A percentile compares a stretch with the other conserved stretches of the same genome.
These are phyloP conservation scores for Capreolus pygargus DNA, from an alignment of 2,113 vertebrate species.

Conservation along the genomic window DNA sequence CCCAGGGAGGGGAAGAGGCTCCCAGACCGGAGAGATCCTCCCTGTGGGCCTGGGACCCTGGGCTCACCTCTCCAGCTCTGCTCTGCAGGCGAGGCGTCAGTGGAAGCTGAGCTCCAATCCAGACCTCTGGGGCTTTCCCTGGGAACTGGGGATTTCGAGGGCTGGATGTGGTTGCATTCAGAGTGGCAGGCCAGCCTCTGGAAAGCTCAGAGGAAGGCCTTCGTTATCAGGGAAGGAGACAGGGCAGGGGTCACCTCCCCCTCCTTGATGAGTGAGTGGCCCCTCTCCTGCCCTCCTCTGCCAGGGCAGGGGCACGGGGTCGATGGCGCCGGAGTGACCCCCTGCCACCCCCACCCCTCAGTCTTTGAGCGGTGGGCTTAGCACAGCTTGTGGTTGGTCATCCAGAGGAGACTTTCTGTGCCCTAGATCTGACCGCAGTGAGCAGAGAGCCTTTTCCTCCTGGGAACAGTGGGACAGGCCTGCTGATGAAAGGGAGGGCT, in stretches of 20 bases:
- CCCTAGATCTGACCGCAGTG: neutral
- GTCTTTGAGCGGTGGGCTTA: neutral
- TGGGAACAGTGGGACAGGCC: neutral
- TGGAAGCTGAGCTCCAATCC: neutral
- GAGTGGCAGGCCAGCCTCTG: neutral
- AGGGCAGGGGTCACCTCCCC: neutral
- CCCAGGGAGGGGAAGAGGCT: neutral
- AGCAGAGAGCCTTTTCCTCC: neutral
- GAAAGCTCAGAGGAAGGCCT: slow-evolving; percentile 34
- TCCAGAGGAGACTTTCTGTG: neutral
- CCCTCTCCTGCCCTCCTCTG: neutral
- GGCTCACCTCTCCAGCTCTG: neutral
- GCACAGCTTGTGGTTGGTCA: neutral
- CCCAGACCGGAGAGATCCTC: neutral
- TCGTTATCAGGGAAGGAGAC: slow-evolving; percentile 19
- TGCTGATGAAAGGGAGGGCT: neutral
- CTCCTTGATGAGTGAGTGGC: neutral
- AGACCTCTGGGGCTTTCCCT: neutral
- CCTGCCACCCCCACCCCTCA: accelerated
- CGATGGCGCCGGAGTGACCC: neutral
- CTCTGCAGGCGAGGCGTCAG: neutral
- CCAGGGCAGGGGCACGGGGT: neutral
- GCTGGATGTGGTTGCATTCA: neutral
- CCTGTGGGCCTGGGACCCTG: too few species aligned
- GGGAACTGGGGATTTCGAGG: neutral